Evolutionary conservation across 2,888 invertebrate species (phyloP).

Genomic region (Trichopria drosophilae): DNA sequence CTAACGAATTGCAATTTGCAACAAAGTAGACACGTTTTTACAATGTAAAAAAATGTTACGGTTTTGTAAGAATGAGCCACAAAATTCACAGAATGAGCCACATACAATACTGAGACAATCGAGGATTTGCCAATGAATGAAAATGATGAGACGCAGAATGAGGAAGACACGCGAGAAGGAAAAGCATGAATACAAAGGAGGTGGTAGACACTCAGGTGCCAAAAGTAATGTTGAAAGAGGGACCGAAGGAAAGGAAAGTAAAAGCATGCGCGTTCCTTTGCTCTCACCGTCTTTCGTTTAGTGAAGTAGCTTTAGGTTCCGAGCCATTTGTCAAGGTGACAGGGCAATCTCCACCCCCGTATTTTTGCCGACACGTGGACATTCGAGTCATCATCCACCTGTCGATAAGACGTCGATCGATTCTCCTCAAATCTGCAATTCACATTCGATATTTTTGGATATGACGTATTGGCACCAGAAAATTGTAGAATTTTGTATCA

Average conservation of each 20-base stretch:
- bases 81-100: too few species aligned
- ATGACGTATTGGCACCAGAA: too few species aligned
- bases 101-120: conserved; percentile 21
- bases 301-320: conserved; percentile 44
- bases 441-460: too few species aligned
- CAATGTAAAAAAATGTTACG: too few species aligned
- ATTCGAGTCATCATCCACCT: conserved; percentile 37
- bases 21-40: too few species aligned
- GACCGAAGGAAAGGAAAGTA: too few species aligned
- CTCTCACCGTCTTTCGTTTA: conserved; percentile 24
- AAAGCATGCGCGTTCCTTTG: conserved; percentile 5
- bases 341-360: conserved; percentile 49
- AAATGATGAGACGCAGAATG: conserved; percentile 8
- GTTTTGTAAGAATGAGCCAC: conserved; percentile 19
- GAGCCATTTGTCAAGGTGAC: conserved; percentile 56
- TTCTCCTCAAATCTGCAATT: too few species aligned
- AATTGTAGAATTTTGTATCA: too few species aligned
- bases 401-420: conserved; percentile 32
- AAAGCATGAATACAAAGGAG: too few species aligned
- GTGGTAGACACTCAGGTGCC: too few species aligned
- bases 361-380: conserved; percentile 23
- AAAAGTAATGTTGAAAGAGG: too few species aligned
- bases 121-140: neutral
- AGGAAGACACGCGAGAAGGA: conserved; percentile 11
- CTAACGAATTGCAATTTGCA: too few species aligned